Evolutionary conservation across 2,797 vertebrate genomes (phyloP), one percentile per base, ranked within the genome.

Genomic region (Cichlasoma orientale): DNA sequence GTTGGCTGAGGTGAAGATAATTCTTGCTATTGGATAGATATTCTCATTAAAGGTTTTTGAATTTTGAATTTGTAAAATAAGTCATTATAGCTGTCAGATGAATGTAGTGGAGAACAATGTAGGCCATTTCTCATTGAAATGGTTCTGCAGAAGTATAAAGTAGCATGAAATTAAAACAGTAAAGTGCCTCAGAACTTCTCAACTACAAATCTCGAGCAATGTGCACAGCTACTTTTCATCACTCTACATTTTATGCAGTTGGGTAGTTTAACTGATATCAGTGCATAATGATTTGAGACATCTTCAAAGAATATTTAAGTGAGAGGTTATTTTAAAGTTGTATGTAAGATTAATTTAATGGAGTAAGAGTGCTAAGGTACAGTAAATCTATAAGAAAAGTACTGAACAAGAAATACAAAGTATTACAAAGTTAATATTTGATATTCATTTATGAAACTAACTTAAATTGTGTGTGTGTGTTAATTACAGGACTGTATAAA

Each of bases 1-100:
- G 27, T 18, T 78, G 75, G 52, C 57, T 7, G 47, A 82, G 56
- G 33, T 56, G 31, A 56, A 74, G 38, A 38, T 66, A 54, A 54
- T 82, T 83, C 25, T 56, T 61, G 36, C 50, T 25, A 75, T 36
- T 61, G 58, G 59, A 63, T 31, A 76, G 59, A 63, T 59, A 47
- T 56, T 55, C 59, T 72, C 56, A 68, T 73, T 74, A 70, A n/a
- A 50, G 61, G 4, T 31, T 50, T 56, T 52, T 55, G n/a, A 57
- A 69, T 36, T 75, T 12, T 70, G 56, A 47, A 63, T 76, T 57
- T 73, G 21, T 41, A n/a, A 82, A 77, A 47, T 73, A 52, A 68
- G 27, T 36, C 63, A 54, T 68, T 78, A 82, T 21, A 56, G 56
- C 38, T 75, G 66, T 75, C 72, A 56, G 31, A 44, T 25, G 50